Conservation (phyloP, 1,140 invertebrate species). For the Brachionus sp. region DNA sequence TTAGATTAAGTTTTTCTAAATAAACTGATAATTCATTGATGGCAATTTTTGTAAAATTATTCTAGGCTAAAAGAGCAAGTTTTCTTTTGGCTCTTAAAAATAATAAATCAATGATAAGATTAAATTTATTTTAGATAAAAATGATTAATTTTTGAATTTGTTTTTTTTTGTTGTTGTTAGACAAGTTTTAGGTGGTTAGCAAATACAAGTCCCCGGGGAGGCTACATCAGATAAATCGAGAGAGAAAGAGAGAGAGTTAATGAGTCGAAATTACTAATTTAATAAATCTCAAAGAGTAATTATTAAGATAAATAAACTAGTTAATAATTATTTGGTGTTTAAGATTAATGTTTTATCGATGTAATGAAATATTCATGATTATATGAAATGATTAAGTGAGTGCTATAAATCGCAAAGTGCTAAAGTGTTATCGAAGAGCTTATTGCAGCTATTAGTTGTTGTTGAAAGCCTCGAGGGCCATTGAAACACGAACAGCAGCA, state of each 20-base stretch:
- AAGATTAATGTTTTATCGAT: neutral
- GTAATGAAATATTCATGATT: neutral
- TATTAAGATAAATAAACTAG: neutral
- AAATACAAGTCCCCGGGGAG: neutral
- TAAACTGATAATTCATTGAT: too few species aligned
- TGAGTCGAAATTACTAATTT: neutral
- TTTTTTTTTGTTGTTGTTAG: neutral
- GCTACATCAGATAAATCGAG: too few species aligned
- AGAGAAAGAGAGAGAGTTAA: neutral
- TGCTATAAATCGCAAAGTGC: constrained; percentile 3
- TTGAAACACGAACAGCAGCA: neutral
- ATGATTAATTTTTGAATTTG: neutral
- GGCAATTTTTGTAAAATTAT: too few species aligned
- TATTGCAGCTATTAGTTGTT: neutral
- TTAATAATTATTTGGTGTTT: too few species aligned
- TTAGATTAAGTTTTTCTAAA: too few species aligned
- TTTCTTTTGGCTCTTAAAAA: neutral
- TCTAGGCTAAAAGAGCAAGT: too few species aligned
- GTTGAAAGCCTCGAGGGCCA: constrained; percentile 26
- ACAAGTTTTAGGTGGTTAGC: neutral
- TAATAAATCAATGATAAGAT: neutral
- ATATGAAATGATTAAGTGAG: constrained; percentile 9
- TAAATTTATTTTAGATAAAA: neutral
- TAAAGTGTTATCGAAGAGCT: constrained; percentile 11
- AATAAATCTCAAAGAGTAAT: neutral